Conservation (phyloP, 2,888 invertebrate species). For the Phaedon cochleariae region DNA sequence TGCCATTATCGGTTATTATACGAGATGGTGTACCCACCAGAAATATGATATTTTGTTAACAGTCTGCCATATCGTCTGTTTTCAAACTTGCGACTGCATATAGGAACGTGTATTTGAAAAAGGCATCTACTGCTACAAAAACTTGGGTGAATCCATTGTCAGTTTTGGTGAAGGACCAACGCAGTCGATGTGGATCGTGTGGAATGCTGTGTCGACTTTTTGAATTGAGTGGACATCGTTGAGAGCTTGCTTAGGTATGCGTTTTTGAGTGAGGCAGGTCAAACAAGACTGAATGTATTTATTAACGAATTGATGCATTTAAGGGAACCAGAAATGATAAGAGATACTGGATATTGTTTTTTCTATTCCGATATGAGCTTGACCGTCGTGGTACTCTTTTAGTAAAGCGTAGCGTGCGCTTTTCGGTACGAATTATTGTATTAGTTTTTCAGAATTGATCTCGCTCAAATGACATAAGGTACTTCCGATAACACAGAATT, state of each 20-base stretch:
- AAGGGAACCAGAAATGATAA: not conserved
- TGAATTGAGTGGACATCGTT: too few species aligned
- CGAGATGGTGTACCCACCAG: not conserved
- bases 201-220: too few species aligned
- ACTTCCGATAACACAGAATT: slow-evolving; percentile 9
- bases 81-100: not conserved
- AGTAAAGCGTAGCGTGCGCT: not conserved
- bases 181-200: not conserved
- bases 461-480: slow-evolving; percentile 14
- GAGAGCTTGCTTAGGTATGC: too few species aligned
- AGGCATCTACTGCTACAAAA: slow-evolving; percentile 12
- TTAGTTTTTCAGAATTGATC: slow-evolving; percentile 10
- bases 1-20: too few species aligned
- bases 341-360: not conserved
- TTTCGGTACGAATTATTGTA: slow-evolving; percentile 12
- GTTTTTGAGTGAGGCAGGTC: not conserved
- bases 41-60: not conserved
- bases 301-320: not conserved
- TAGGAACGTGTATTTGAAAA: not conserved
- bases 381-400: not conserved
- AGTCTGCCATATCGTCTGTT: slow-evolving; percentile 3
- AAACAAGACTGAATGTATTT: not conserved
- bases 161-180: slow-evolving; percentile 5
- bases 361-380: not conserved
- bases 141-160: slow-evolving; percentile 2